These are phyloP conservation scores for Antrozous pallidus DNA, from an alignment of 2,797 vertebrate species.

Conservation along the genomic window DNA sequence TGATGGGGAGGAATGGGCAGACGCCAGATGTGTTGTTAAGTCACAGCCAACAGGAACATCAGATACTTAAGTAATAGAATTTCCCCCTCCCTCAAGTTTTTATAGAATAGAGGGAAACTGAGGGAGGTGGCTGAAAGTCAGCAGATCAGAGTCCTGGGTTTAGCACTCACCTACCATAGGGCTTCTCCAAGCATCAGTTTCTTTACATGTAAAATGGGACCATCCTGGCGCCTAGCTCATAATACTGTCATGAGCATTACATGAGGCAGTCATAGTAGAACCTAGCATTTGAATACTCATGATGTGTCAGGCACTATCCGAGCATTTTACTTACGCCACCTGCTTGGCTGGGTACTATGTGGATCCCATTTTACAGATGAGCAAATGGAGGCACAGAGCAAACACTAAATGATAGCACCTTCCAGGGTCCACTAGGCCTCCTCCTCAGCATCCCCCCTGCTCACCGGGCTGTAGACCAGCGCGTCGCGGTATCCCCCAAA, in stretches of 20 bases:
- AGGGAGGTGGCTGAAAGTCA: not conserved
- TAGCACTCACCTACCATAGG: not conserved
- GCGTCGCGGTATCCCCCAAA: slow-evolving; percentile 92
- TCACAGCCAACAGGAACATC: not conserved
- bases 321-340: not conserved
- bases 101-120: not conserved
- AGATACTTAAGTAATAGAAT: not conserved
- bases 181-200: not conserved
- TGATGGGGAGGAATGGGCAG: not conserved
- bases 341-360: not conserved
- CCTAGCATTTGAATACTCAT: not conserved
- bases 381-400: not conserved
- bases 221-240: not conserved
- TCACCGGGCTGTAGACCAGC: slow-evolving; percentile 82
- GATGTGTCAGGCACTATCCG: not conserved
- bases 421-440: not conserved
- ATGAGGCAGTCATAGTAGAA: not conserved
- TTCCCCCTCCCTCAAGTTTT: not conserved
- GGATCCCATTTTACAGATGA: not conserved
- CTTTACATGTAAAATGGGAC: not conserved
- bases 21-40: not conserved
- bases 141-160: not conserved
- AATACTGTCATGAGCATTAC: not conserved
- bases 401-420: not conserved
- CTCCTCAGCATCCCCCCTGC: not conserved